Percentiles rank a stretch among this genome's conserved stretches.
These are phyloP conservation scores for Drosophila subobscura DNA, from an alignment of 1,140 invertebrate species.

Conservation along the genomic window DNA sequence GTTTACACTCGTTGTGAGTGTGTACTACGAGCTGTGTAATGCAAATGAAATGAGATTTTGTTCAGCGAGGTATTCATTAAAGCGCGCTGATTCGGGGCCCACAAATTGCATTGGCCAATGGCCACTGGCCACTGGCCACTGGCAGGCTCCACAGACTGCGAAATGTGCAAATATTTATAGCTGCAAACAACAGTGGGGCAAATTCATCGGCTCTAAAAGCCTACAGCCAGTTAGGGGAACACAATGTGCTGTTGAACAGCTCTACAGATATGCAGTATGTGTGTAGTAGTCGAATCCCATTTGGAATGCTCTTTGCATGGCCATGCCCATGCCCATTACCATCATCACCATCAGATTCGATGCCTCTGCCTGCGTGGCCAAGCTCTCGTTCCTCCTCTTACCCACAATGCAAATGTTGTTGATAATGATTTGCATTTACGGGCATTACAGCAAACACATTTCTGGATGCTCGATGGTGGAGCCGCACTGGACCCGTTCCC, in stretches of 20 bases:
- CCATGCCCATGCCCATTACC: too few relatives aligned
- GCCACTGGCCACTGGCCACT: conserved; percentile 27
- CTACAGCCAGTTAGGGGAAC: conserved; percentile 16
- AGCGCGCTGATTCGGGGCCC: conserved; percentile 11
- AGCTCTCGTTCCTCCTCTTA: neutral
- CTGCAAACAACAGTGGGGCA: conserved; percentile 46
- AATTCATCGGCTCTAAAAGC: conserved; percentile 70
- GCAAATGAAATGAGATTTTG: conserved; percentile 58
- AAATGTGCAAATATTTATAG: conserved; percentile 75
- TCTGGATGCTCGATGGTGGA: conserved; percentile 6
- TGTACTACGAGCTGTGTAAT: conserved; percentile 14
- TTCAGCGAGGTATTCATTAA: conserved; percentile 41
- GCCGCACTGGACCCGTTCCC: conserved; percentile 10
- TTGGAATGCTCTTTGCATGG: conserved; percentile 11
- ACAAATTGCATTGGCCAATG: conserved; percentile 52
- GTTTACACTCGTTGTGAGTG: neutral
- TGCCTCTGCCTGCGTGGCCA: neutral
- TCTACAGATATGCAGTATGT: too few relatives aligned
- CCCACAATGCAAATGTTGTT: conserved; percentile 65
- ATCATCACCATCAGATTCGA: too few relatives aligned
- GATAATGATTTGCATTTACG: conserved; percentile 80
- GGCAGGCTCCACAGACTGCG: conserved; percentile 16
- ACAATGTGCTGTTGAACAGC: too few relatives aligned
- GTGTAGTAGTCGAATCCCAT: conserved; percentile 29
- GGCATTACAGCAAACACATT: conserved; percentile 42